Conservation (phyloP, 64 coral and sea anemone genomes). For the Stylophora pistillata region DNA sequence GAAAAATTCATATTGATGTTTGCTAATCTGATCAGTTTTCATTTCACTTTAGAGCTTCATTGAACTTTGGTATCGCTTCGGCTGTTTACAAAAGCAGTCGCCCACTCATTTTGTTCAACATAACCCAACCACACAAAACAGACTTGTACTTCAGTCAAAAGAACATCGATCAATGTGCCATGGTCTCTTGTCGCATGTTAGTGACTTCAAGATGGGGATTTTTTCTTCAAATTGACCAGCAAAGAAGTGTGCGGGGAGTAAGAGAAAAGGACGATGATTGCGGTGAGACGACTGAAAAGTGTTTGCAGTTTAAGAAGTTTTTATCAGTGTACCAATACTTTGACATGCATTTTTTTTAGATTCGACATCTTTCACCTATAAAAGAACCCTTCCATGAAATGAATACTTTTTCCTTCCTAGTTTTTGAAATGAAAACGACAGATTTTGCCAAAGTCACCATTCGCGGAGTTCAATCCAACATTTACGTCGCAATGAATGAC, state of each 20-base stretch:
- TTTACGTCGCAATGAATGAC: conserved; percentile 17
- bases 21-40: not conserved
- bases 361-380: not conserved
- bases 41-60: conserved; percentile 6
- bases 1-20: not conserved
- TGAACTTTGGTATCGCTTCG: not conserved
- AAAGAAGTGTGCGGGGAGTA: not conserved
- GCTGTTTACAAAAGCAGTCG: not conserved
- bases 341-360: not conserved
- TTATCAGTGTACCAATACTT: no score
- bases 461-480: not conserved
- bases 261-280: conserved; percentile 14
- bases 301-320: not conserved
- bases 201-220: conserved; percentile 12
- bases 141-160: no score
- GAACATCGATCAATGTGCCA: not conserved
- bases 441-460: conserved; percentile 29
- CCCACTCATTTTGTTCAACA: not conserved
- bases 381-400: not conserved
- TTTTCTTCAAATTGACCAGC: conserved; percentile 24
- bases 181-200: not conserved
- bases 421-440: conserved; percentile 35
- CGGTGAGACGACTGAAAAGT: not conserved
- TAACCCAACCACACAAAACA: no score
- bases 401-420: not conserved